A percentile compares a stretch with the other conserved stretches of the same genome.
phyloP scores from a whole-genome alignment of 2,888 invertebrate genomes.

The Chymomyza fuscimana region DNA sequence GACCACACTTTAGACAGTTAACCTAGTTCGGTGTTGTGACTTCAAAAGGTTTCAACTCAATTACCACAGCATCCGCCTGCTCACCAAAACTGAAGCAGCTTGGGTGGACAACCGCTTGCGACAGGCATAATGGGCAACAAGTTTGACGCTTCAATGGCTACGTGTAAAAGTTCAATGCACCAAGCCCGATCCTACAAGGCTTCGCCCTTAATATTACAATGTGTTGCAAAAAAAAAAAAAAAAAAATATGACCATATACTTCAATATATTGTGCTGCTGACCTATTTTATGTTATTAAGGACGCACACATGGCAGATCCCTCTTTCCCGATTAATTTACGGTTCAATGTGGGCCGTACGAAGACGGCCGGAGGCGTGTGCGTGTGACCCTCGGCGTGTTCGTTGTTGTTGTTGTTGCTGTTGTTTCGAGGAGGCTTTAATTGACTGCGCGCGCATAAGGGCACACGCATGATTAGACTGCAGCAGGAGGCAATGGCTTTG shows the following conservation, averaged over 20 bases:
- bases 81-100: neutral
- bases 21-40: constrained; percentile 14
- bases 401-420: neutral
- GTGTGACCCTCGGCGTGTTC: neutral
- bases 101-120: neutral
- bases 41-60: constrained; percentile 20
- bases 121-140: constrained; percentile 32
- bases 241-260: neutral
- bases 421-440: constrained; percentile 12
- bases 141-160: constrained; percentile 68
- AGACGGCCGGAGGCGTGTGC: neutral
- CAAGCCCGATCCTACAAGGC: constrained; percentile 3
- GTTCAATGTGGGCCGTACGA: neutral
- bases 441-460: constrained; percentile 27
- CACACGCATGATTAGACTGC: constrained; percentile 30
- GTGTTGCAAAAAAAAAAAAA: neutral
- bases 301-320: constrained; percentile 2
- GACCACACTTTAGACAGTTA: constrained; percentile 2
- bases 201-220: neutral
- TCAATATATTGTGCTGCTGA: neutral
- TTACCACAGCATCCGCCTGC: constrained; percentile 6
- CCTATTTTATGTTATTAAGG: constrained; percentile 10
- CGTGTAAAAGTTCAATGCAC: constrained; percentile 68
- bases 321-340: constrained; percentile 1
- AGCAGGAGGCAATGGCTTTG: constrained; percentile 1